Percentiles rank a stretch among this genome's conserved stretches.
Evolutionary conservation across 2,797 vertebrate genomes (phyloP).

Genomic region (Discoglossus pictus): DNA sequence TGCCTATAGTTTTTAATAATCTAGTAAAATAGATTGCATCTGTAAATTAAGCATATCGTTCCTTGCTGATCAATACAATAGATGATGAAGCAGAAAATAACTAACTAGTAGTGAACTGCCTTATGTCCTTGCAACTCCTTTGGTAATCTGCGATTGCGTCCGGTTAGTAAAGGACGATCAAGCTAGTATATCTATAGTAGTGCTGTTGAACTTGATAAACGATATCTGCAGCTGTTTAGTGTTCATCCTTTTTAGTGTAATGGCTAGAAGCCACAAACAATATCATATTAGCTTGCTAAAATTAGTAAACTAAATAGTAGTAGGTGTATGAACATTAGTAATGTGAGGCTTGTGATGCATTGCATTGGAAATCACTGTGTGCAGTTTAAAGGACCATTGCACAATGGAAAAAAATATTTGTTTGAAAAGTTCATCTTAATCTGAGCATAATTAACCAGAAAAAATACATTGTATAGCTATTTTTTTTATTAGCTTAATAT

Average conservation of each 20-base stretch:
- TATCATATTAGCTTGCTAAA: constrained; percentile 39
- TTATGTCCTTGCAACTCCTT: constrained; percentile 24
- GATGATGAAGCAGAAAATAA: constrained; percentile 7
- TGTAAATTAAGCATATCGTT: too few relatives aligned
- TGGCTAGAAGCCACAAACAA: constrained; percentile 7
- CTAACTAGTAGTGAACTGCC: constrained; percentile 34
- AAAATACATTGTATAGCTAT: too few relatives aligned
- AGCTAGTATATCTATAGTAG: constrained; percentile 32
- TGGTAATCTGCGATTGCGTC: constrained; percentile 24
- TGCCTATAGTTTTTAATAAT: too few relatives aligned
- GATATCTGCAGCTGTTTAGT: constrained; percentile 43
- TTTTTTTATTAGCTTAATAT: too few relatives aligned
- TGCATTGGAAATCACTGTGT: too few relatives aligned
- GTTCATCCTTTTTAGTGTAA: constrained; percentile 38
- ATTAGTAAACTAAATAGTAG: constrained; percentile 40
- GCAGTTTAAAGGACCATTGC: too few relatives aligned
- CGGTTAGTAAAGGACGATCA: constrained; percentile 14
- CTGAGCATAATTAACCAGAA: too few relatives aligned
- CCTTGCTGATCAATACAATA: too few relatives aligned
- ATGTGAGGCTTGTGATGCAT: neutral
- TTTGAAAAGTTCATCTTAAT: too few relatives aligned
- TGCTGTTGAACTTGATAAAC: constrained; percentile 34
- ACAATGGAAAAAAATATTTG: too few relatives aligned
- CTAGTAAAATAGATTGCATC: too few relatives aligned
- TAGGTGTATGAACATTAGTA: constrained; percentile 39